Base-by-base conservation (phyloP, 2,113 vertebrate species). In the Pluvialis apricaria region DNA sequence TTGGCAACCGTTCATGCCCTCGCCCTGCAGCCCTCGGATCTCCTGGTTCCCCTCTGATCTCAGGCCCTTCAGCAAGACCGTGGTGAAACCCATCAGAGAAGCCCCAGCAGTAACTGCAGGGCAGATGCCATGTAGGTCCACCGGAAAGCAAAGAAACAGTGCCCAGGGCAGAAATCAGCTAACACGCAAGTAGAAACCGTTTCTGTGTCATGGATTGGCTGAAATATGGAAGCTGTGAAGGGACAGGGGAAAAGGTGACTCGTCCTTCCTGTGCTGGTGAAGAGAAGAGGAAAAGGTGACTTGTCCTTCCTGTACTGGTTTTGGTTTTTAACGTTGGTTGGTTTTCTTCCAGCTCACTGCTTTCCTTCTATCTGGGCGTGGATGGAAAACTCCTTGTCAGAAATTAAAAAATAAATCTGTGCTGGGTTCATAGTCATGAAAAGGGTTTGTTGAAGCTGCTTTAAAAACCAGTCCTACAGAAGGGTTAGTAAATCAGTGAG, bases 1-100 rank as follows among this genome's bases (percentile, higher is more conserved):
- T 4, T 81, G 64, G 45, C 58, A 28, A 15, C 81, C 0, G 0
- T 31, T 58, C 51, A 1, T 44, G 73, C 18, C 55, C 57, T 85
- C 2, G 0, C 38, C 49, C 61, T n/a, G 73, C 55, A 58, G 36
- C 45, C 54, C 61, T 40, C 38, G 21, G n/a, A n/a, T 36, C 16
- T 1, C 4, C 1, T 62, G 69, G 40, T 21, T 81, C 28, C 78
- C 36, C 42, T 76, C 70, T 51, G 19, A 44, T 42, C 29, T 58
- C 45, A 31, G 40, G 16, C 19, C 28, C 57, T 61, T 64, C 70
- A 79, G 75, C 22, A 85, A 71, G n/a, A 79, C 47, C 1, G 0
- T 11, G 40, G 75, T 36, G 91, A 93, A 68, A 64, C 21, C 15
- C 66, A 54, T 9, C 66, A 80, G 57, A 72, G 83, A 80, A 88